Conservation (phyloP, 2,797 vertebrate genomes). For the Podargus strigoides region DNA sequence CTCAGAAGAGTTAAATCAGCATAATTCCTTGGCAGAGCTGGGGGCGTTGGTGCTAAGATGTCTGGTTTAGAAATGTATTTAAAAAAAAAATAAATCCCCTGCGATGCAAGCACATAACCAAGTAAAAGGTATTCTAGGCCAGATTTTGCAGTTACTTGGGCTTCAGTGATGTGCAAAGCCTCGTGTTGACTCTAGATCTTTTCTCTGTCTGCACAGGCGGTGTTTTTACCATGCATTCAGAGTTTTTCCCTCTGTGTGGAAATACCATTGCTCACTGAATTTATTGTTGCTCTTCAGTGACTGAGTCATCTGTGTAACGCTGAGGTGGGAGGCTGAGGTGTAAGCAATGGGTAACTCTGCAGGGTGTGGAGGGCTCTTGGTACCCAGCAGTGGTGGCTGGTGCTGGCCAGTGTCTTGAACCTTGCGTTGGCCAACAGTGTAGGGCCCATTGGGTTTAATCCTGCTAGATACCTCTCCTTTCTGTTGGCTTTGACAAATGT, state of each 20-base stretch:
- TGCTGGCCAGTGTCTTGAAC: not conserved
- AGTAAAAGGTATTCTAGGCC: not conserved
- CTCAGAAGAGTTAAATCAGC: not conserved
- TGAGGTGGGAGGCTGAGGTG: not conserved
- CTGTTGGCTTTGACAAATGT: not conserved
- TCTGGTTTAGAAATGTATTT: not conserved
- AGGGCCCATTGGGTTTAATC: not conserved
- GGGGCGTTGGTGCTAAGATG: fast-evolving
- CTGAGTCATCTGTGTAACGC: not conserved
- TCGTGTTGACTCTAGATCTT: not conserved
- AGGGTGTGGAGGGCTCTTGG: not conserved
- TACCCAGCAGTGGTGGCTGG: fast-evolving
- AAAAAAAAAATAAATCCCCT: not conserved
- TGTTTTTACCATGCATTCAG: not conserved
- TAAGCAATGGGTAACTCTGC: not conserved
- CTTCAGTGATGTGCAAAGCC: not conserved
- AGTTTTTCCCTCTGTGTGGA: not conserved
- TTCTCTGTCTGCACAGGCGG: not conserved
- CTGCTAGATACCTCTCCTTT: not conserved
- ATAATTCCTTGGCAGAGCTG: not conserved
- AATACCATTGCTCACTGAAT: not conserved
- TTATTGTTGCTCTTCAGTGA: not conserved
- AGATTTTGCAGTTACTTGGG: not conserved
- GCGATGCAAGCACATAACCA: not conserved
- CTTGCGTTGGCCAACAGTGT: fast-evolving